Percentiles rank a stretch among this genome's conserved stretches.
phyloP scores from a whole-genome alignment of 2,797 vertebrate species.

The Tarsius wallacei region DNA sequence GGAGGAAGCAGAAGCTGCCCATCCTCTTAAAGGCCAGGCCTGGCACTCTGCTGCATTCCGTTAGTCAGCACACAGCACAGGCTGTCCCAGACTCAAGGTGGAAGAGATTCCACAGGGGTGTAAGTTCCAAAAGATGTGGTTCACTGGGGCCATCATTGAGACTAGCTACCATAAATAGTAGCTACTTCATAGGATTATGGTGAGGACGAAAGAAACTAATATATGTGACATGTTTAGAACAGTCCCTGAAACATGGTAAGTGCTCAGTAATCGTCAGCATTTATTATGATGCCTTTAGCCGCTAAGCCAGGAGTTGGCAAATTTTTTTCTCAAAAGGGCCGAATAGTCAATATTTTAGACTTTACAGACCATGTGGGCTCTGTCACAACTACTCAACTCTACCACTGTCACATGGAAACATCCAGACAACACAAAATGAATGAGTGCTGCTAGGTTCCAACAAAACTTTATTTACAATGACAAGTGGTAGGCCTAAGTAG shows the following conservation, averaged over 20 bases:
- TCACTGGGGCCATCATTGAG: not conserved
- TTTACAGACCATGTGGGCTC: not conserved
- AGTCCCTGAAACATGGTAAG: not conserved
- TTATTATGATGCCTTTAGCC: conserved; percentile 27
- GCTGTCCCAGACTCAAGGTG: not conserved
- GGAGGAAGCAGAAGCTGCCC: not conserved
- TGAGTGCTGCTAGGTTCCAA: not conserved
- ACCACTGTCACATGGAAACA: not conserved
- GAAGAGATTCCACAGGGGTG: not conserved
- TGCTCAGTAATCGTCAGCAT: not conserved
- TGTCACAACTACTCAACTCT: not conserved
- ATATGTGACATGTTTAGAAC: not conserved
- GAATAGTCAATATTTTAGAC: not conserved
- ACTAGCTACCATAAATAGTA: not conserved
- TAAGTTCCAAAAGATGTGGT: not conserved
- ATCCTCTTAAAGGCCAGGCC: not conserved
- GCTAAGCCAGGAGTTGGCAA: not conserved
- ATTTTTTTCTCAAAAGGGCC: not conserved
- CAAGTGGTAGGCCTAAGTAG: not conserved
- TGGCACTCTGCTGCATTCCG: not conserved
- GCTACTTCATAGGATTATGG: not conserved
- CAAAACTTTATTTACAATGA: not conserved
- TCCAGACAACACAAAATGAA: not conserved
- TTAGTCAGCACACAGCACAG: not conserved
- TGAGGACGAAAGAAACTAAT: conserved; percentile 24